phyloP scores from a whole-genome alignment of 2,113 vertebrate genomes.

The Protobothrops flavoviridis region DNA sequence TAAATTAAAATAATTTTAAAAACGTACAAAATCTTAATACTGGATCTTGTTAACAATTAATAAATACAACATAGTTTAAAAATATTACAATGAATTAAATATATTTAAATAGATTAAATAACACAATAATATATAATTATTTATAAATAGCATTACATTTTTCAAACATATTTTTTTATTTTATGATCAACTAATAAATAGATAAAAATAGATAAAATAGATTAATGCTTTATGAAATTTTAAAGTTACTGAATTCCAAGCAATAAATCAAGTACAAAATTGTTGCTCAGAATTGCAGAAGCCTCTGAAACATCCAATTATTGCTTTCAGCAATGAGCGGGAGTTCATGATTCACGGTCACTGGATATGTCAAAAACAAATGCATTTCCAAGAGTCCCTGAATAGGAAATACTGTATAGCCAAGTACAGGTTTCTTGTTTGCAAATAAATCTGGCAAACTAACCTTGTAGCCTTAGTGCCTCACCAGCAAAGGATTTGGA shows the following conservation, averaged over 20 bases:
- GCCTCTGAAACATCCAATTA: not conserved
- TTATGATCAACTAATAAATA: not conserved
- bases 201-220: no score
- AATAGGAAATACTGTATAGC: not conserved
- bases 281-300: not conserved
- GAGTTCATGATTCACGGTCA: not conserved
- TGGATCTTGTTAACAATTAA: not conserved
- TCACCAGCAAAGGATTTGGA: not conserved
- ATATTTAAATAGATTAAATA: slow-evolving; percentile 14
- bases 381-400: not conserved
- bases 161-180: not conserved
- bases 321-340: not conserved
- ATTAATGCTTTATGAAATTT: not conserved
- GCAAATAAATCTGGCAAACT: not conserved
- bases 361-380: not conserved
- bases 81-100: slow-evolving; percentile 3
- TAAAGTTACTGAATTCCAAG: not conserved
- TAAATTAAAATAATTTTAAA: not conserved
- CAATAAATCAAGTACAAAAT: not conserved
- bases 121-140: not conserved
- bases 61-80: not conserved
- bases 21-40: not conserved
- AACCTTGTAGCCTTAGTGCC: not conserved
- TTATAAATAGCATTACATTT: slow-evolving; percentile 9
- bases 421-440: not conserved